Percentiles rank a stretch among this genome's conserved stretches.
Evolutionary conservation across 1,140 invertebrate genomes (phyloP).

Genomic region (Papilio helenus): DNA sequence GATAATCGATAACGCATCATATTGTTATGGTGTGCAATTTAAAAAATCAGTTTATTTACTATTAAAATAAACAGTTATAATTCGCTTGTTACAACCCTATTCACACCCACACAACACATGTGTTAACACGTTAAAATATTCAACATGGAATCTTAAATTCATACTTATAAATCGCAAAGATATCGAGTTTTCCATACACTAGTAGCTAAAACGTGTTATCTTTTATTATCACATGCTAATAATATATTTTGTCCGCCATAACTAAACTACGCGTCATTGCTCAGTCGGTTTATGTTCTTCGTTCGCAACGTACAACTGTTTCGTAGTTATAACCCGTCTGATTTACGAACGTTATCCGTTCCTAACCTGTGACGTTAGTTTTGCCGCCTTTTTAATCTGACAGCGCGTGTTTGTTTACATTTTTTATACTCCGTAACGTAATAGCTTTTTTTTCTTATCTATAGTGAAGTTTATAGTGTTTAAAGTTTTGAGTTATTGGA

Average conservation of each 20-base stretch:
- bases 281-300: background rate
- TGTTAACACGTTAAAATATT: background rate
- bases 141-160: background rate
- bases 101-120: background rate
- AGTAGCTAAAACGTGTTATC: slow-evolving; percentile 18
- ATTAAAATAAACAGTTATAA: no score
- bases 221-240: slow-evolving; percentile 15
- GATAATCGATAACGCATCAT: no score
- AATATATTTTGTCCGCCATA: slow-evolving; percentile 6
- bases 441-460: slow-evolving; percentile 6
- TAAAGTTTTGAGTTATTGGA: background rate
- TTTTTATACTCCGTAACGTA: background rate
- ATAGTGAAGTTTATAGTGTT: background rate
- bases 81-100: background rate
- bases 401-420: slow-evolving; percentile 7
- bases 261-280: background rate
- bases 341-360: background rate
- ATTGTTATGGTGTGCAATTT: no score
- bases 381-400: slow-evolving; percentile 10
- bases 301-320: background rate
- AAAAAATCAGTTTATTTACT: no score
- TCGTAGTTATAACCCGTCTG: background rate
- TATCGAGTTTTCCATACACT: slow-evolving; percentile 7
- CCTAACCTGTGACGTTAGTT: background rate
- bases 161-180: background rate